Evolutionary conservation across 2,113 vertebrate genomes (phyloP), one percentile per base, ranked within the genome.

Genomic region (Heteronetta atricapilla): DNA sequence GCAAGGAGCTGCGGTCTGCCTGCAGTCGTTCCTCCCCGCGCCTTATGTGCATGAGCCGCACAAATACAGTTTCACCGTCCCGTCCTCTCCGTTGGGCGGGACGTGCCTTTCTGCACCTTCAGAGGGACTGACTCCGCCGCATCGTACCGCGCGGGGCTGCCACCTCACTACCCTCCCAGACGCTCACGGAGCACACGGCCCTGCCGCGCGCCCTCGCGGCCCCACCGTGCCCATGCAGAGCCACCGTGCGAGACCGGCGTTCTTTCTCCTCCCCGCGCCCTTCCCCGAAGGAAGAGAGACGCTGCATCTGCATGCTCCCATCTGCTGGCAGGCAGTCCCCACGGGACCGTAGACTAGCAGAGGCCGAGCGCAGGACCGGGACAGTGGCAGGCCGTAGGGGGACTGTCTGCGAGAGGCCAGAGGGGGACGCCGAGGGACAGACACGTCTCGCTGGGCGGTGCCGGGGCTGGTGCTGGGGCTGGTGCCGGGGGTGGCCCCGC

Each of bases 91-190:
- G 48, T 3, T 0, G n/a, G 48, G 28, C 29, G 8, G 36, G 19
- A 31, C 23, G 0, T 21, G 60, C 34, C 19, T 19, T 31, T 6
- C 2, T 62, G 3, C 48, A 12, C 33, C 15, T 5, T 21, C 0
- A 19, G 11, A 59, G 36, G 4, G 69, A 53, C 52, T 21, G n/a
- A n/a, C 69, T 48, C 58, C 10, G n/a, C n/a, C 5, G 21, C 28
- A 7, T 2, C 12, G 62, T 67, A 11, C 42, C 44, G 25, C 18
- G 56, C 38, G 56, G 34, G 12, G 16, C 34, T 9, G 36, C 12
- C 66, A 3, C n/a, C 23, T 5, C 8, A 34, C 34, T 28, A 22
- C 13, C 23, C n/a, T 19, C 26, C 2, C 19, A 17, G n/a, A 15
- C 46, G 11, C 63, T 60, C 67, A 7, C 34, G 14, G 60, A 69